phyloP scores from a whole-genome alignment of 1,140 invertebrate species.

The Gonioctena quinquepunctata region DNA sequence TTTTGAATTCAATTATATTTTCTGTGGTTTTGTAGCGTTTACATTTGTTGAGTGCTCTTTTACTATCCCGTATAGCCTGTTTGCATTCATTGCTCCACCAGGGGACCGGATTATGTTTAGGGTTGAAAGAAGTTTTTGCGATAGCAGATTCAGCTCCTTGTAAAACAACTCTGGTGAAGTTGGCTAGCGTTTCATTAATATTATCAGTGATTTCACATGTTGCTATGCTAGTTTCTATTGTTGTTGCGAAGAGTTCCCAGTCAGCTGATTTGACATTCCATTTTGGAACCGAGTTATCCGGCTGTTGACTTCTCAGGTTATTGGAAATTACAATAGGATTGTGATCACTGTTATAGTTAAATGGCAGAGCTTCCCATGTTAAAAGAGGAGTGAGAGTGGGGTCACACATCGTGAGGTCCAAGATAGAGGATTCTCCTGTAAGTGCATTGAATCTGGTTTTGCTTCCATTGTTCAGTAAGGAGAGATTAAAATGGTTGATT shows the following conservation, averaged over 20 bases:
- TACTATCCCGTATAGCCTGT: constrained; percentile 4
- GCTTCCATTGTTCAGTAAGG: neutral
- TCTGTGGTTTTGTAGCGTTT: constrained; percentile 2
- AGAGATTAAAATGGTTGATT: neutral
- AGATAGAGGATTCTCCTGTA: constrained; percentile 6
- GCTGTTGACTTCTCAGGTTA: too few relatives aligned
- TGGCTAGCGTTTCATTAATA: neutral
- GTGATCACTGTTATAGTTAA: neutral
- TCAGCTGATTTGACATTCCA: neutral
- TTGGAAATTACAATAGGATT: neutral
- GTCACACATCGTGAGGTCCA: constrained; percentile 13
- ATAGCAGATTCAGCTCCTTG: neutral
- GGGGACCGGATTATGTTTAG: neutral
- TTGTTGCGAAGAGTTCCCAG: neutral
- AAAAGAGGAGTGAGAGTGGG: neutral
- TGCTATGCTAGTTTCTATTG: neutral
- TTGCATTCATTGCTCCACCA: constrained; percentile 13
- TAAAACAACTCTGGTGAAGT: neutral
- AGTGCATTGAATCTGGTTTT: neutral
- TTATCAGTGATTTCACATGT: neutral
- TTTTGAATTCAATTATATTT: neutral
- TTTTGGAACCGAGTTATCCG: too few relatives aligned
- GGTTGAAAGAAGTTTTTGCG: neutral
- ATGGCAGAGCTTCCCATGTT: neutral
- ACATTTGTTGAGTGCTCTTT: neutral